These are phyloP conservation scores for Gobio occitaniae DNA, from an alignment of 2,797 vertebrate genomes.

Conservation along the genomic window DNA sequence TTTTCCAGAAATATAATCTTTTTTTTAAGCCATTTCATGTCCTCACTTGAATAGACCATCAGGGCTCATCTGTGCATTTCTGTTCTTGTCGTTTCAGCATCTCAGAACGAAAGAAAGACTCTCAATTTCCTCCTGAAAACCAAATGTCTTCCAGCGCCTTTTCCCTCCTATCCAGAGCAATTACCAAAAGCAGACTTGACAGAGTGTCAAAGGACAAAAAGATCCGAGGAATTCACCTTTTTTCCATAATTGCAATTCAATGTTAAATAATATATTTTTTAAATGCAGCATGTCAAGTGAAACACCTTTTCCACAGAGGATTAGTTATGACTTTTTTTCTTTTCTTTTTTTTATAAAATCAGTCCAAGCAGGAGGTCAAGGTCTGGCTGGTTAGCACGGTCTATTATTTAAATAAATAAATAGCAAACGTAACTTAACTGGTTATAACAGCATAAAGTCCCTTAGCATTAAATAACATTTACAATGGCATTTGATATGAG, in stretches of 20 bases:
- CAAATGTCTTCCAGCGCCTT: conserved; percentile 38
- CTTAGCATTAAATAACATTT: neutral
- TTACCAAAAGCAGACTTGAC: conserved; percentile 54
- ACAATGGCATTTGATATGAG: neutral
- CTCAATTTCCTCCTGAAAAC: conserved; percentile 56
- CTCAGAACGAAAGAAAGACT: conserved; percentile 19
- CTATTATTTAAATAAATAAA: neutral
- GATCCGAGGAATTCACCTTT: neutral
- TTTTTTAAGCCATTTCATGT: conserved; percentile 27
- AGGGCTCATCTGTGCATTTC: conserved; percentile 44
- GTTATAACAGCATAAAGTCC: neutral
- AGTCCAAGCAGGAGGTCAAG: conserved; percentile 13
- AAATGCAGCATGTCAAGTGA: neutral
- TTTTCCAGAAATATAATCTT: neutral
- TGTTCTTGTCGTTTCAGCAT: conserved; percentile 25
- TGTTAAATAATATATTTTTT: neutral
- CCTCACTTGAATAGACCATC: conserved; percentile 31
- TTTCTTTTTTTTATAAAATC: neutral
- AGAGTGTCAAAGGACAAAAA: conserved; percentile 43
- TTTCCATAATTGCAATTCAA: neutral
- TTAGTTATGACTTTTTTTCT: neutral
- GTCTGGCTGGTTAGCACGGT: neutral
- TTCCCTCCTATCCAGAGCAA: conserved; percentile 46
- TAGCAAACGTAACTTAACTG: neutral
- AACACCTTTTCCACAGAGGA: neutral